Conservation (phyloP, 2,113 vertebrate species). For the Microtus pennsylvanicus region DNA sequence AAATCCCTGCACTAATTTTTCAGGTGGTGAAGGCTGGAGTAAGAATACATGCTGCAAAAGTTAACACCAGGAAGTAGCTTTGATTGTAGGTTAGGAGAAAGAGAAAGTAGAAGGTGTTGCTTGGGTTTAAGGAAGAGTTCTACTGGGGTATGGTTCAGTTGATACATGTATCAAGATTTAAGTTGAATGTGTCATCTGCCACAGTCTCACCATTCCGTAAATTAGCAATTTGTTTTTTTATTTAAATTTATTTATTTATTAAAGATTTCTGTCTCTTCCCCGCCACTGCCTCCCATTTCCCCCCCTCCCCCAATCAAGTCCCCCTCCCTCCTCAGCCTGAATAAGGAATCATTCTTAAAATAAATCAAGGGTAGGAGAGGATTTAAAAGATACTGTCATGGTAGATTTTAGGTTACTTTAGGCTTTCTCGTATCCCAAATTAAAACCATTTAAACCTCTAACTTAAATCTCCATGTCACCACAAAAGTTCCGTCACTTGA, state of each 20-base stretch:
- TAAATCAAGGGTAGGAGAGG: neutral
- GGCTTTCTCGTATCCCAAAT: neutral
- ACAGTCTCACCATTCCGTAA: neutral
- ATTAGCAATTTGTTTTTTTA: neutral
- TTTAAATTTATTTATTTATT: no score
- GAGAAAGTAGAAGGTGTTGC: slow-evolving; percentile 52
- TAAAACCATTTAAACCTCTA: slow-evolving; percentile 9
- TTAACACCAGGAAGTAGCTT: slow-evolving; percentile 89
- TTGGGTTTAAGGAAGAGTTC: slow-evolving; percentile 81
- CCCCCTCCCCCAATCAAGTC: no score
- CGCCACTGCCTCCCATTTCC: no score
- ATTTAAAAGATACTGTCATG: neutral
- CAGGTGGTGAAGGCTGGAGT: slow-evolving; percentile 92
- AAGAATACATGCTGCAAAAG: slow-evolving; percentile 90
- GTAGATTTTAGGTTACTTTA: neutral
- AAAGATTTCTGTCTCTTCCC: no score
- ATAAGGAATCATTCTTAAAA: slow-evolving; percentile 3
- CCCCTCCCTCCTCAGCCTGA: no score
- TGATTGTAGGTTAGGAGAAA: slow-evolving; percentile 82
- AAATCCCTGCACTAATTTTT: slow-evolving; percentile 95
- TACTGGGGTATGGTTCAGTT: slow-evolving; percentile 58
- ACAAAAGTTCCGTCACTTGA: neutral
- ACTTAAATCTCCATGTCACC: neutral
- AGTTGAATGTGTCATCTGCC: neutral
- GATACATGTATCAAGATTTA: slow-evolving; percentile 23